Evolutionary conservation across 2,113 vertebrate species (phyloP).

Genomic region (Hippotragus niger): DNA sequence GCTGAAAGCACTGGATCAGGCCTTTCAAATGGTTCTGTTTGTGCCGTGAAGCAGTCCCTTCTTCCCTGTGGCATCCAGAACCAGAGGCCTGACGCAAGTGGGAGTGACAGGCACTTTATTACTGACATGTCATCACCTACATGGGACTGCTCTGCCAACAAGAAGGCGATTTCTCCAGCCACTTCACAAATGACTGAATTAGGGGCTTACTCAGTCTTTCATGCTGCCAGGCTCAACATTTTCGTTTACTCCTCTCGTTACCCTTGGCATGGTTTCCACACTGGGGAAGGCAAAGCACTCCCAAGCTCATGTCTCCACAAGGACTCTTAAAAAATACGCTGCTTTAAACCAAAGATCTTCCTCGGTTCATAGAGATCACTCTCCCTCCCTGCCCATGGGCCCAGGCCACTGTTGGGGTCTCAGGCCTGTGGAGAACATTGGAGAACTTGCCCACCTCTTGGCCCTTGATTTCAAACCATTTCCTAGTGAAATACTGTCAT

Average conservation of each 20-base stretch:
- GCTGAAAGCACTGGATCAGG: not conserved
- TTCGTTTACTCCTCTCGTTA: constrained; percentile 47
- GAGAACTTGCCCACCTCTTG: not conserved
- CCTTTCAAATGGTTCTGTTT: not conserved
- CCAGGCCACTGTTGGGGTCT: not conserved
- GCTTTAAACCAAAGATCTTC: not conserved
- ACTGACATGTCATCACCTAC: constrained; percentile 53
- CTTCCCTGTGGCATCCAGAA: constrained; percentile 32
- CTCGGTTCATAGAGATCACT: not conserved
- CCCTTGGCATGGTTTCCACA: constrained; percentile 39
- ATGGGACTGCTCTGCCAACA: constrained; percentile 14
- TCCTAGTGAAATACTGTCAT: constrained; percentile 52
- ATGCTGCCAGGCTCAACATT: constrained; percentile 46
- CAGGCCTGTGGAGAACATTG: not conserved
- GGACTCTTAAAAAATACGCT: not conserved
- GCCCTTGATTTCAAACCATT: constrained; percentile 43
- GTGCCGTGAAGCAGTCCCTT: not conserved
- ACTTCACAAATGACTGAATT: constrained; percentile 57
- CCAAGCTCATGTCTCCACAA: not conserved
- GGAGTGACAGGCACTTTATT: constrained; percentile 49
- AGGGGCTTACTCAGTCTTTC: constrained; percentile 47
- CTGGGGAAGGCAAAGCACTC: constrained; percentile 6
- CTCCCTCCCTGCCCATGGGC: not conserved
- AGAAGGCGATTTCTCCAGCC: constrained; percentile 49
- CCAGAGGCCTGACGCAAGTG: constrained; percentile 28